Evolutionary conservation across 2,888 invertebrate species (phyloP), one percentile per base, ranked within the genome.

Genomic region (Brachynemurus nebulosus): DNA sequence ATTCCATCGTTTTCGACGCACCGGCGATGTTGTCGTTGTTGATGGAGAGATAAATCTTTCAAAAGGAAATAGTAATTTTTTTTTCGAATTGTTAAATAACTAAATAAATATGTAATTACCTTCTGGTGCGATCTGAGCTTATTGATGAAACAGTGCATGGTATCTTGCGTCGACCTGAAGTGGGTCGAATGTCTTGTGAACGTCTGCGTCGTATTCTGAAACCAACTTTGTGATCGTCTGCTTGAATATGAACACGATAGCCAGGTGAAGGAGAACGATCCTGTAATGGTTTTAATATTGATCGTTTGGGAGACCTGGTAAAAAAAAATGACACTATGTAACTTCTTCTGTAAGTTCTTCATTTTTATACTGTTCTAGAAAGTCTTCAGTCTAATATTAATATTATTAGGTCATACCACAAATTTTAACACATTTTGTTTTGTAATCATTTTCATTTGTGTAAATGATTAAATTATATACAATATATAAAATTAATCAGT

Each of bases 191-290:
- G 18, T 33, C 42, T 19, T 23, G 41, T 16, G 45, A 39, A 17
- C 23, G 44, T 38, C 25, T 40, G 25, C 34, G 37, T 44, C 45
- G 37, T 44, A 47, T 46, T 20, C 46, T 45, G 47, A 20, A 46
- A 40, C 19, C 48, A 27, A 33, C 49, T 37, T 37, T 37, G 19
- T 40, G 50, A 21, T 61, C 60, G 47, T 65, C 65, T 7, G 60
- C 63, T 17, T 55, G 59, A 3, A 65, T 63, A 42, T 64, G 64
- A 14, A 65, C 55, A 18, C 62, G 59, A 48, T 62, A 65, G 9
- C 59, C 56, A 11, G 65, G 65, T 46, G 63, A 64, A n/a, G 60
- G 56, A 4, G 62, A 62, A 43, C 62, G 59, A 40, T 57, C 55
- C 39, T 56, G 25, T 14, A 40, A 27, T 16, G 40, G 30, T 25